These are phyloP conservation scores for Hycleus cichorii DNA, from an alignment of 1,140 invertebrate genomes.

Conservation along the genomic window DNA sequence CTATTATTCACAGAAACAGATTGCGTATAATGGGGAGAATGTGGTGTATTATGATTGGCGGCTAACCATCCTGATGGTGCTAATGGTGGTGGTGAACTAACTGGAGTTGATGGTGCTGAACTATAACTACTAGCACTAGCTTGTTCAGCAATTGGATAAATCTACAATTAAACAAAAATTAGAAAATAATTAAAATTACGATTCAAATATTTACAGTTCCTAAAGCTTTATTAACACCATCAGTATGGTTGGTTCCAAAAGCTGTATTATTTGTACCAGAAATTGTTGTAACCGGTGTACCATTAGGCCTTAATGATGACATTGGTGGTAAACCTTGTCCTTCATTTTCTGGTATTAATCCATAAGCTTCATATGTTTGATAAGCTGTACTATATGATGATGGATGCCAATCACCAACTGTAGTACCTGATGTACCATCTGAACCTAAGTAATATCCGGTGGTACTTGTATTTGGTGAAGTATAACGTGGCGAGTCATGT, in stretches of 20 bases:
- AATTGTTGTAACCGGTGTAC: conserved; percentile 46
- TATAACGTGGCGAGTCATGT: conserved; percentile 75
- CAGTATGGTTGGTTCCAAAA: conserved; percentile 51
- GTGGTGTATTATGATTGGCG: conserved; percentile 43
- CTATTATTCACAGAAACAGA: conserved; percentile 43
- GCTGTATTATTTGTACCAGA: conserved; percentile 40
- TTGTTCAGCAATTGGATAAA: conserved; percentile 76
- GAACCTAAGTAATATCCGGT: conserved; percentile 53
- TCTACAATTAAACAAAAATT: conserved; percentile 49
- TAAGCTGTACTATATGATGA: conserved; percentile 44
- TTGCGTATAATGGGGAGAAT: conserved; percentile 49
- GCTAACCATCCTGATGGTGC: conserved; percentile 51
- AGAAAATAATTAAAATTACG: background rate
- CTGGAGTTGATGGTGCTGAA: conserved; percentile 82
- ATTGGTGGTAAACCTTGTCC: conserved; percentile 82
- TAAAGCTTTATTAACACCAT: conserved; percentile 71
- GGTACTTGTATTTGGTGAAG: conserved; percentile 63
- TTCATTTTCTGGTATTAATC: conserved; percentile 52
- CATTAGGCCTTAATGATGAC: conserved; percentile 77
- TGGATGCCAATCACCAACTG: conserved; percentile 39
- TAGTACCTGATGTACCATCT: conserved; percentile 34
- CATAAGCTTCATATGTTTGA: conserved; percentile 51
- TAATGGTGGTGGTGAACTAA: conserved; percentile 77
- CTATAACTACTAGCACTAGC: conserved; percentile 83
- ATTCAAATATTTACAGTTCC: conserved; percentile 54